Evolutionary conservation across 2,888 invertebrate species (phyloP).

Genomic region (Physocephala rufipes): DNA sequence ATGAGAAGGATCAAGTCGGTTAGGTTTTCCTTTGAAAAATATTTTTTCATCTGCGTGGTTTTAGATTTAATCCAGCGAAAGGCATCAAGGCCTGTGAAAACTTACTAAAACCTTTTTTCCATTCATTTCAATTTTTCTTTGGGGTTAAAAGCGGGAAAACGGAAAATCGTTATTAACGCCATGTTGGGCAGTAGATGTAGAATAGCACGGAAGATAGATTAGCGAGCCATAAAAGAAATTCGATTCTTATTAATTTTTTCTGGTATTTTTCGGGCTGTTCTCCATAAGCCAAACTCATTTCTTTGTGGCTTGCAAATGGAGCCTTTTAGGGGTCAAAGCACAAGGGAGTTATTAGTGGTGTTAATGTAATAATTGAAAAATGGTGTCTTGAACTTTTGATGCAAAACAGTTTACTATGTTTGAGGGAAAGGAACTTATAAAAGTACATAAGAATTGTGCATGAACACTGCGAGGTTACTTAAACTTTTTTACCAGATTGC

Average conservation of each 20-base stretch:
- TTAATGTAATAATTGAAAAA: background rate
- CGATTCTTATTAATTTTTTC: no score
- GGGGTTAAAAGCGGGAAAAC: background rate
- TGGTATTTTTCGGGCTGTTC: no score
- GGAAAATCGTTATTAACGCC: conserved; percentile 19
- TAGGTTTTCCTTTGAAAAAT: conserved; percentile 6
- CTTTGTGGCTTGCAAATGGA: no score
- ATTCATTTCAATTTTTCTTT: background rate
- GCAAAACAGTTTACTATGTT: no score
- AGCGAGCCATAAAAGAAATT: background rate
- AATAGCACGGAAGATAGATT: background rate
- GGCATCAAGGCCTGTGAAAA: background rate
- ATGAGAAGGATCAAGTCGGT: background rate
- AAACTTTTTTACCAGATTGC: no score
- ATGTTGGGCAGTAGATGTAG: background rate
- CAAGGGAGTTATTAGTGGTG: no score
- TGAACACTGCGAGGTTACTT: no score
- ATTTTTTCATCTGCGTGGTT: background rate
- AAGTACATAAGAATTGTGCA: no score
- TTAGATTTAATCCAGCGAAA: background rate
- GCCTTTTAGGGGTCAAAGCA: no score
- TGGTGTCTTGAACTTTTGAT: background rate
- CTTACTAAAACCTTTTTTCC: background rate
- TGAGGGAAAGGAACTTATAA: no score
- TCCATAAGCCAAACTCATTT: no score